Evolutionary conservation across 2,113 vertebrate genomes (phyloP).

Genomic region (Gambusia holbrooki): DNA sequence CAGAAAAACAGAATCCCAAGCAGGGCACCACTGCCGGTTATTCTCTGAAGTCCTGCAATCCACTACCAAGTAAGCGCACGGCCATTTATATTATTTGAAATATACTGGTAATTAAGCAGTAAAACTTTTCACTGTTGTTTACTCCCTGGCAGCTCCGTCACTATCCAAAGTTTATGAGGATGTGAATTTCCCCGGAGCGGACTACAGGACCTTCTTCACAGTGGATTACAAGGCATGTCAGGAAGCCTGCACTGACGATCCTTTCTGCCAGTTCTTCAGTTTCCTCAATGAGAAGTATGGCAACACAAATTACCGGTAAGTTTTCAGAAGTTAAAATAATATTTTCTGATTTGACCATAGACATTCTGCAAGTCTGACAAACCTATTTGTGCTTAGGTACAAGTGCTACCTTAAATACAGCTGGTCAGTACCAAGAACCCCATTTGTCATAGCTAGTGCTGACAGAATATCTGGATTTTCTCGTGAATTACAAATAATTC

Average conservation of each 20-base stretch:
- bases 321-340: too few species aligned
- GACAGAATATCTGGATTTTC: too few species aligned
- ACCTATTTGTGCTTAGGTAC: too few species aligned
- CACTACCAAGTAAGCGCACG: neutral
- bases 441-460: too few species aligned
- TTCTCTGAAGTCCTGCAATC: neutral
- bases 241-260: conserved; percentile 65
- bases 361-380: too few species aligned
- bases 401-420: too few species aligned
- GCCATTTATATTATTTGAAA: neutral
- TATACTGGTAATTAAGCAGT: neutral
- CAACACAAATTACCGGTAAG: too few species aligned
- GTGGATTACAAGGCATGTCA: conserved; percentile 61
- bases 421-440: too few species aligned
- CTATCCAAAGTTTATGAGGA: conserved; percentile 47
- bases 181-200: conserved; percentile 52
- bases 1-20: neutral
- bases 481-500: too few species aligned
- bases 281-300: conserved; percentile 1
- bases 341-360: too few species aligned
- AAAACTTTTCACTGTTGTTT: neutral
- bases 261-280: conserved; percentile 67
- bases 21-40: neutral
- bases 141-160: conserved; percentile 28
- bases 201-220: conserved; percentile 56